Evolutionary conservation across 2,888 invertebrate genomes (phyloP), one percentile per base, ranked within the genome.

Genomic region (Orgyia antiqua): DNA sequence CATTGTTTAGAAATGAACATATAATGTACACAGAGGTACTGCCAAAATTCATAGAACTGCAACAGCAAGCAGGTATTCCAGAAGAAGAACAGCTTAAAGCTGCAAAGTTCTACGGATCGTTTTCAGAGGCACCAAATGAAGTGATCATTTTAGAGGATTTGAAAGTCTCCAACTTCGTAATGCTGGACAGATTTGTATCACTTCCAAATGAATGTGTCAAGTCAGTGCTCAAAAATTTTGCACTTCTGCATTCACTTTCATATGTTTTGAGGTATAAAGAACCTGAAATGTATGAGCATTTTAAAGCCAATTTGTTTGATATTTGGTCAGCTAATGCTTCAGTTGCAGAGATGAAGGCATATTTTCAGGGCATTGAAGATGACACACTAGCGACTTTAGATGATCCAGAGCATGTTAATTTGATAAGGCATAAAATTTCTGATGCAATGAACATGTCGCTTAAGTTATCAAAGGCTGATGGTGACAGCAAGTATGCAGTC

Each of bases 121-220:
- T 41, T 0, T 19, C n/a, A 1, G 64, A 70, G 37, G 20, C 33
- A 13, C 55, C 51, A 1, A 29, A 68, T 19, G 70, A 73, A 46
- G 36, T 65, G 1, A 49, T 73, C 5, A 31, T 72, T 21, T 32
- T 72, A 2, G 71, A 74, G 57, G 77, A 76, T 33, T 39, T 76
- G 2, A 49, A 40, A 0, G 43, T 38, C n/a, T 44, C 41, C 2
- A 41, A 58, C 5, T 70, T 47, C 33, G 19, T 26, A 0, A 67
- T 74, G 50, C 24, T 68, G 2, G 58, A 71, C 26, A 60, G 64
- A 37, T 57, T 62, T 13, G 39, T 53, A 3, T 34, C 64, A 0
- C 30, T 74, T 1, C 40, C 51, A 1, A 33, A 60, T 18, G 58
- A 64, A 1, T 48, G 47, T 23, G 46, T 73, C 0, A 60, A 44